Percentiles rank a stretch among this genome's conserved stretches.
phyloP scores from a whole-genome alignment of 1,140 invertebrate genomes.

The Atopsyche davidsoni region DNA sequence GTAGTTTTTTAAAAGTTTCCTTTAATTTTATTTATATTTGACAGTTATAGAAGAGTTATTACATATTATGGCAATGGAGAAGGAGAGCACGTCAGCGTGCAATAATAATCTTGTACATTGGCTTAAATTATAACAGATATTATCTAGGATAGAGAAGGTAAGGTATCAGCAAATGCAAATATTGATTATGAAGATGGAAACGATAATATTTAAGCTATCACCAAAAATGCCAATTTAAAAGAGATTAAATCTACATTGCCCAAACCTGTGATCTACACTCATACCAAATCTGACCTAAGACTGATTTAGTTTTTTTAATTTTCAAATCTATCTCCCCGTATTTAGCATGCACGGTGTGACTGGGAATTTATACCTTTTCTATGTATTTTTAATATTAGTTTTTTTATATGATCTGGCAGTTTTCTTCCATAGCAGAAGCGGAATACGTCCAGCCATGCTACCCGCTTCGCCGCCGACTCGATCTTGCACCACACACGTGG shows the following conservation, averaged over 20 bases:
- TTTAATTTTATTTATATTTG: not conserved
- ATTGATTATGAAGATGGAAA: not conserved
- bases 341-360: not conserved
- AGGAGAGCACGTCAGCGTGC: not conserved
- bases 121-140: not conserved
- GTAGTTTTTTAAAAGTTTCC: not conserved
- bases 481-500: too few relatives aligned
- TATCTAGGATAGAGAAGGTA: not conserved
- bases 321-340: not conserved
- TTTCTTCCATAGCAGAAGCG: too few relatives aligned
- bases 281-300: slow-evolving; percentile 4
- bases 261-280: too few relatives aligned
- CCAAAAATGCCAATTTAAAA: too few relatives aligned
- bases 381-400: not conserved
- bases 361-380: not conserved
- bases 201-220: not conserved
- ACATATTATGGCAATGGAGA: too few relatives aligned
- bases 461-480: not conserved
- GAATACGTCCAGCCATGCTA: not conserved
- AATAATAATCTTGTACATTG: not conserved
- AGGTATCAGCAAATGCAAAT: not conserved
- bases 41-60: not conserved
- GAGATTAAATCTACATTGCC: too few relatives aligned
- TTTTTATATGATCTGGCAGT: not conserved
- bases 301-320: slow-evolving; percentile 1